Evolutionary conservation across 1,140 invertebrate species (phyloP).

Genomic region (Pseudachorutes palmiensis): DNA sequence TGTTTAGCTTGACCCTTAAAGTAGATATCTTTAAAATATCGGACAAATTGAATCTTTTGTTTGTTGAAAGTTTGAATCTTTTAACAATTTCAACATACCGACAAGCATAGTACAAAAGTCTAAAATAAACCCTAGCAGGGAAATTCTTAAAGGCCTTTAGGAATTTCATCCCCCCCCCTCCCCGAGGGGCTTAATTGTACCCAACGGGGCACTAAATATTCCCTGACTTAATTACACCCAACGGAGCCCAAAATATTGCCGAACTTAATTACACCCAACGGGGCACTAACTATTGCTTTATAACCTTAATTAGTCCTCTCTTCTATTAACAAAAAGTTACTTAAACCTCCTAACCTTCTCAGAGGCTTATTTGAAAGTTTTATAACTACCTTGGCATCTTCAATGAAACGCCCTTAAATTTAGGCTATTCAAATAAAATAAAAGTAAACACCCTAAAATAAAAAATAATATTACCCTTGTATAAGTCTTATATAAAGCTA

Average conservation of each 20-base stretch:
- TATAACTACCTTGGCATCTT: constrained; percentile 47
- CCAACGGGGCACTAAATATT: constrained; percentile 52
- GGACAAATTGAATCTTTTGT: too few species aligned
- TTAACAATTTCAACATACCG: too few species aligned
- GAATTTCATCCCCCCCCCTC: too few species aligned
- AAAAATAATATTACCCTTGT: constrained; percentile 37
- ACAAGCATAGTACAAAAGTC: too few species aligned
- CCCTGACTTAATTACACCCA: constrained; percentile 49
- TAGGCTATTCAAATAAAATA: constrained; percentile 49
- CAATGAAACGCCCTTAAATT: constrained; percentile 52
- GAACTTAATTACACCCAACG: constrained; percentile 43
- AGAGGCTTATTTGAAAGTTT: not conserved
- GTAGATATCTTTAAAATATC: too few species aligned
- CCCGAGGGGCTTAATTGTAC: constrained; percentile 53
- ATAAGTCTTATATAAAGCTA: constrained; percentile 27
- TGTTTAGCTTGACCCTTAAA: too few species aligned
- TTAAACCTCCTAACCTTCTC: not conserved
- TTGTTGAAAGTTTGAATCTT: too few species aligned
- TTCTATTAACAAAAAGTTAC: constrained; percentile 50
- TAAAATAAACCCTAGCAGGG: too few species aligned
- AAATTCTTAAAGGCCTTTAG: too few species aligned
- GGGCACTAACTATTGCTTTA: constrained; percentile 46
- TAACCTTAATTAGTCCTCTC: constrained; percentile 49
- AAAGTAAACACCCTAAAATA: constrained; percentile 47
- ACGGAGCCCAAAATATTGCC: constrained; percentile 42